Conservation (phyloP, 2,888 invertebrate species). For the Dorcus parallelipipedus region DNA sequence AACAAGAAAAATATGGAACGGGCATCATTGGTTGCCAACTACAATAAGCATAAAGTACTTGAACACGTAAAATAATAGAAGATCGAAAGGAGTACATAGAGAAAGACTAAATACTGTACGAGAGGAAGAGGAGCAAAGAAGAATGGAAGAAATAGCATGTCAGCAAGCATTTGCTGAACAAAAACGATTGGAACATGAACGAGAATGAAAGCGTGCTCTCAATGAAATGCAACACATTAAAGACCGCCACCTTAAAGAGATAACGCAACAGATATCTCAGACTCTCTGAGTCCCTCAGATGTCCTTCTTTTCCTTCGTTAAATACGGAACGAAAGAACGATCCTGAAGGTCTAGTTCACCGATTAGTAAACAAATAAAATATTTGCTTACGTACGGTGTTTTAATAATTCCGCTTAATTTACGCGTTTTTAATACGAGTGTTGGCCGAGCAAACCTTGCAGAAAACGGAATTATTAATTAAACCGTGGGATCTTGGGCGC, state of each 20-base stretch:
- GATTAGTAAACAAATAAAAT: no score
- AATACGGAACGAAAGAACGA: no score
- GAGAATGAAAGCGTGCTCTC: constrained; percentile 78
- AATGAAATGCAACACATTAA: constrained; percentile 87
- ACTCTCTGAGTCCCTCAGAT: no score
- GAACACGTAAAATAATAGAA: constrained; percentile 97
- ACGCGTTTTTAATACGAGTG: no score
- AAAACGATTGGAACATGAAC: constrained; percentile 80
- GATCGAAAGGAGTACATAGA: constrained; percentile 95
- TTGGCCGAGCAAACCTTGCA: no score
- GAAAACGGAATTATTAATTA: no score
- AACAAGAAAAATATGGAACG: constrained; percentile 70
- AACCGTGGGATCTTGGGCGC: no score
- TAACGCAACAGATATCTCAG: constrained; percentile 88
- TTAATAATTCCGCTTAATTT: no score
- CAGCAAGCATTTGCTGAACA: constrained; percentile 82
- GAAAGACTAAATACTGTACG: constrained; percentile 71
- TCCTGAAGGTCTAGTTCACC: no score
- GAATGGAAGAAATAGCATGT: constrained; percentile 73
- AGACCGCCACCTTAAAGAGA: constrained; percentile 83
- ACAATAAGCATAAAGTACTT: constrained; percentile 77
- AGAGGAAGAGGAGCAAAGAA: constrained; percentile 65
- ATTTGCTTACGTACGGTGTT: no score
- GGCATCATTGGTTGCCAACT: constrained; percentile 72
- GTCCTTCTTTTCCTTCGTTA: no score